A percentile compares a stretch with the other conserved stretches of the same genome.
Conservation (phyloP, 2,888 invertebrate genomes). For the Parnassius orleans region DNA sequence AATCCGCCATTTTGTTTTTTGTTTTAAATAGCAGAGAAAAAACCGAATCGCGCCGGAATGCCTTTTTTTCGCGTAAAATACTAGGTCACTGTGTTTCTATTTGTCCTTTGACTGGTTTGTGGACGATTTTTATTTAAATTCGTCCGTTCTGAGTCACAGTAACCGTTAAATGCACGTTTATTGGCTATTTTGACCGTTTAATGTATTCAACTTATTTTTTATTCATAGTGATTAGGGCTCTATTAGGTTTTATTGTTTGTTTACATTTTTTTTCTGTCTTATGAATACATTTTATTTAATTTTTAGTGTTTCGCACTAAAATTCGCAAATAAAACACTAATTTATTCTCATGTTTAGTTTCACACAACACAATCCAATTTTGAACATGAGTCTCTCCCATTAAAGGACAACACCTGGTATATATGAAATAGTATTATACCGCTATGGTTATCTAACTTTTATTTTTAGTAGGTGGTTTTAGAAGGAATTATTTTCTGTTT, state of each 20-base stretch:
- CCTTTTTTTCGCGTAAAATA: slow-evolving; percentile 47
- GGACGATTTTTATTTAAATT: slow-evolving; percentile 49
- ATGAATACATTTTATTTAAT: background rate
- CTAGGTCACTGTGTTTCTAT: slow-evolving; percentile 64
- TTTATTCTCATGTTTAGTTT: too few relatives aligned
- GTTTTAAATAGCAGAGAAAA: slow-evolving; percentile 52
- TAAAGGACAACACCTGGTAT: too few relatives aligned
- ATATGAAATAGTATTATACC: too few relatives aligned
- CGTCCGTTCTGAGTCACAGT: slow-evolving; percentile 38
- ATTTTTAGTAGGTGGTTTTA: too few relatives aligned
- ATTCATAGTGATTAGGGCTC: slow-evolving; percentile 41
- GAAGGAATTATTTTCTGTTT: too few relatives aligned
- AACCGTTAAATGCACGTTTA: slow-evolving; percentile 37
- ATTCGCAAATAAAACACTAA: too few relatives aligned
- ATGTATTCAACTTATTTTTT: slow-evolving; percentile 43
- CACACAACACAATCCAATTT: too few relatives aligned
- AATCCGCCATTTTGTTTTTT: slow-evolving; percentile 45
- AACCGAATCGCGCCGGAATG: slow-evolving; percentile 35
- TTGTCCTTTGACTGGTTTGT: slow-evolving; percentile 56
- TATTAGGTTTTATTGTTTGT: slow-evolving; percentile 39
- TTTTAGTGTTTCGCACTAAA: background rate
- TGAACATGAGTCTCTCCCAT: too few relatives aligned
- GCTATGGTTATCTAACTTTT: too few relatives aligned
- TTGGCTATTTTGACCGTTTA: slow-evolving; percentile 38
- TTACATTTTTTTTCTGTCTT: slow-evolving; percentile 36